Conservation (phyloP, 2,888 invertebrate genomes). For the Agrilus mali region DNA sequence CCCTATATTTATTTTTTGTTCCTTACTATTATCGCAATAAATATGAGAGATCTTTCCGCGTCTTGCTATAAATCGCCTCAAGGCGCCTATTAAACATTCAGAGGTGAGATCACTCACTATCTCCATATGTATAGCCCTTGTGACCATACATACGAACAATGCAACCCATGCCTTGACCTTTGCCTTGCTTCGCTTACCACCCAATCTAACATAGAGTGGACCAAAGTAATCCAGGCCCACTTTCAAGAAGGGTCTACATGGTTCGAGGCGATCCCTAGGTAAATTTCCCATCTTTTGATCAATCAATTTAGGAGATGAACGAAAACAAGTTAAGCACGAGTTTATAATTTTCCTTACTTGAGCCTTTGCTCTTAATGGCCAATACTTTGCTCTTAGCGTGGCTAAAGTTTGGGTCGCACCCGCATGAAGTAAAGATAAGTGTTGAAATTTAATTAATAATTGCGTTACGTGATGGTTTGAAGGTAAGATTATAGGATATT, state of each 20-base stretch:
- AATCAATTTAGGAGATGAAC: too few relatives aligned
- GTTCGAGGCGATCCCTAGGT: too few relatives aligned
- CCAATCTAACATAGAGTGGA: conserved; percentile 9
- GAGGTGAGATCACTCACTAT: conserved; percentile 4
- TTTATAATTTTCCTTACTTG: conserved; percentile 1
- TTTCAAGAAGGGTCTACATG: too few relatives aligned
- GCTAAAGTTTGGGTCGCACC: conserved; percentile 5
- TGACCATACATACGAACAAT: conserved; percentile 18
- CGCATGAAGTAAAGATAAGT: conserved; percentile 9
- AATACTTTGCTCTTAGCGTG: conserved; percentile 10
- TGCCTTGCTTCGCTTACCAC: conserved; percentile 9
- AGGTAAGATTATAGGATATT: conserved; percentile 8
- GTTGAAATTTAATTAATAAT: conserved; percentile 5
- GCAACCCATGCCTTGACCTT: conserved; percentile 17
- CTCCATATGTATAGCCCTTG: conserved; percentile 14
- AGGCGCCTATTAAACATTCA: conserved; percentile 5
- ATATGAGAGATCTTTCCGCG: conserved; percentile 6
- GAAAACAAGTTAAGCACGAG: too few relatives aligned
- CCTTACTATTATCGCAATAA: conserved; percentile 8
- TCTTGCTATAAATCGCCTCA: conserved; percentile 7
- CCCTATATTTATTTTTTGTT: too few relatives aligned
- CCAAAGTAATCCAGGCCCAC: conserved; percentile 14
- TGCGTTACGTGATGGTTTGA: conserved; percentile 5
- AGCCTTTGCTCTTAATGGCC: conserved; percentile 11
- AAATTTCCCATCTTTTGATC: too few relatives aligned